These are phyloP conservation scores for Eledone cirrhosa DNA, from an alignment of 2,888 invertebrate species.

Conservation along the genomic window DNA sequence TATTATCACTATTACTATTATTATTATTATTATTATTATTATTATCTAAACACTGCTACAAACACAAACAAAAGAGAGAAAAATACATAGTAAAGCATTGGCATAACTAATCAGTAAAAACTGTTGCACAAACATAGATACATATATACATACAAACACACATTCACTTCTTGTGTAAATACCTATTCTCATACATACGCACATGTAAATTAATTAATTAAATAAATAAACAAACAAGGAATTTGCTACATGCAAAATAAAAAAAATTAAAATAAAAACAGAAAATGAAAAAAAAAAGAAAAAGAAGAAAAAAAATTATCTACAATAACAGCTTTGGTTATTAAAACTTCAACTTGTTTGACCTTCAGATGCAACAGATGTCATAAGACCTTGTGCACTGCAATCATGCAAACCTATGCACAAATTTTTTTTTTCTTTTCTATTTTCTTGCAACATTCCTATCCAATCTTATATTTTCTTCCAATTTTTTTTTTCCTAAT, in stretches of 20 bases:
- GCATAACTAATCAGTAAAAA: too few species aligned
- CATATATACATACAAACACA: too few species aligned
- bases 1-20: too few species aligned
- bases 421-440: background rate
- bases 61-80: too few species aligned
- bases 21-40: too few species aligned
- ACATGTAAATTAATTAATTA: too few species aligned
- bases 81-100: too few species aligned
- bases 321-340: constrained; percentile 9
- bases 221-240: background rate
- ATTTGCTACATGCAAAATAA: constrained; percentile 22
- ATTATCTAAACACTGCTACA: too few species aligned
- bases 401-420: constrained; percentile 9
- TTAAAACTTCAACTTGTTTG: constrained; percentile 21
- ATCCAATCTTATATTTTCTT: background rate
- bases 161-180: background rate
- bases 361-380: background rate
- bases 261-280: too few species aligned
- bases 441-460: constrained; percentile 18
- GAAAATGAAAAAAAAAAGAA: background rate
- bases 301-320: background rate
- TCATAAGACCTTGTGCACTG: too few species aligned
- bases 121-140: too few species aligned
- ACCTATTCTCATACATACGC: constrained; percentile 22
- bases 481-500: too few species aligned